Base-by-base conservation (phyloP, 2,888 invertebrate species). In the Pecten maximus region DNA sequence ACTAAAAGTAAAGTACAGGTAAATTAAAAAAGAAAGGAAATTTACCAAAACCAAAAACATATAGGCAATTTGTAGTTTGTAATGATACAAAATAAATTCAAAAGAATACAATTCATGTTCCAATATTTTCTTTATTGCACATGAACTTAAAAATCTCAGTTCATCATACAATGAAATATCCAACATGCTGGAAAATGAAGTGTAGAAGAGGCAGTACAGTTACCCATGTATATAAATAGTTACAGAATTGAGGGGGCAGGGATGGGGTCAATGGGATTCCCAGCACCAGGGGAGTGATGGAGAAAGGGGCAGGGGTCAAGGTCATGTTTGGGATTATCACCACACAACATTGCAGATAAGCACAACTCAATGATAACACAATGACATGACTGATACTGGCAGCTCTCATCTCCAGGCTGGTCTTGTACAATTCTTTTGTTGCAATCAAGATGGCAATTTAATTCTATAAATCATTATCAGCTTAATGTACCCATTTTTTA, bases 281-380 rank as follows among this genome's bases (percentile, higher is more conserved):
- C 74, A 35, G 35, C 74, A 74, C 74, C 74, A 74, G 6, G 74
- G 35, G 74, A 74, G 35, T 35, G 35, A 74, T 74, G 23, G 19
- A 54, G 54, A 4, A 48, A 60, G 19, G 60, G 10, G 35, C 35
- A 74, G 74, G 74, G 74, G 74, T 74, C 74, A 74, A 74, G 74
- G 74, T 74, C 74, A 74, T 74, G 8, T 54, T 8, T 0, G 54
- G 54, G 74, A 74, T 28, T 74, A 35, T 74, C 74, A 74, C 74
- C 74, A 74, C 28, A 74, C 74, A 74, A 74, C 74, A 74, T 35
- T 74, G 74, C 74, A 74, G 28, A 28, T 74, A 74, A 74, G 74
- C 74, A 28, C 74, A 74, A 74, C 28, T 74, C 74, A 74, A 74
- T 74, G 74, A 23, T n/a, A n/a, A 60, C 60, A 60, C 60, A 60